Base-by-base conservation (phyloP, 2,888 invertebrate genomes). In the Leptopilina myrica region DNA sequence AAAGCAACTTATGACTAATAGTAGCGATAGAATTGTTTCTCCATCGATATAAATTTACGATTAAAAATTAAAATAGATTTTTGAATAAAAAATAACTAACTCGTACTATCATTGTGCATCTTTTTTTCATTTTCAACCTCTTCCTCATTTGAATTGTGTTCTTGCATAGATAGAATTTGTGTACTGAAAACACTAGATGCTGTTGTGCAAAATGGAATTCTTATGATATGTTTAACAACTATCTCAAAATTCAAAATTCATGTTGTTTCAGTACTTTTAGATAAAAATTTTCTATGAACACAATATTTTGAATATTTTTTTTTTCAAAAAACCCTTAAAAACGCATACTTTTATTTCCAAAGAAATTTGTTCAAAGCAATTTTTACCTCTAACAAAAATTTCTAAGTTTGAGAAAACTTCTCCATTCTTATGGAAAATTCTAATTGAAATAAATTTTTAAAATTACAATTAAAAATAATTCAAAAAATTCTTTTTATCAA, bases 221-320 rank as follows among this genome's bases (percentile, higher is more conserved):
- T 46, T 76, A 64, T 76, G 76, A 76, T 76, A 76, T 76, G 76
- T 76, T 64, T 56, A 64, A 69, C 14, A 64, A 73, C 73, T 73
- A 73, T 73, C 56, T 33, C 26, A 53, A 73, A 73, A 49, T 49
- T 69, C 20, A 69, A 69, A 69, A 53, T 73, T 7, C 9, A 56
- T 56, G 26, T 53, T 56, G 26, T 49, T 33, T 49, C 49, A 49
- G 49, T 49, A 49, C 49, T 49, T 49, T 49, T 49, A 9, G 9
- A 5, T 5, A 33, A 14, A 73, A 56, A n/a, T 33, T 56, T 43
- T 49, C 46, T 12, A 49, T 12, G 43, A 67, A 67, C 46, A 67
- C 11, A 49, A 12, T 49, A 11, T 49, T 33, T 49, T 49, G 49
- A 49, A 49, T 49, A 9, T 49, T 49, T 49, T 49, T 49, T 6